These are phyloP conservation scores for Cecropterus lyciades DNA, from an alignment of 1,140 invertebrate genomes.

Conservation along the genomic window DNA sequence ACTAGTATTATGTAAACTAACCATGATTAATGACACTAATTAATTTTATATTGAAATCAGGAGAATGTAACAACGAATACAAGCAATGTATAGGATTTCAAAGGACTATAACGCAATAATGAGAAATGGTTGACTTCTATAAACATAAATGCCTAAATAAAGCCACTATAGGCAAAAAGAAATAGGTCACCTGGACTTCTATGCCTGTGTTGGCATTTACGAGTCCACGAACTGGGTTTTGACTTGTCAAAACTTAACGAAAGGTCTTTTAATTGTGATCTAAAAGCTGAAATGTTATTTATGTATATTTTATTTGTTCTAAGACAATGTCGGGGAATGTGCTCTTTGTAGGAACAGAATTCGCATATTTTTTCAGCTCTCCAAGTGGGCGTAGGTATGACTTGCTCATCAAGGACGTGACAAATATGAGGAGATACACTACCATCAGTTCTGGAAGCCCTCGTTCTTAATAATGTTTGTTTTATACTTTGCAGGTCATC, in stretches of 20 bases:
- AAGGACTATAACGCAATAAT: no score
- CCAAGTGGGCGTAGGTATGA: conserved; percentile 69
- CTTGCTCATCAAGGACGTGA: conserved; percentile 67
- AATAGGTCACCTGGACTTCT: conserved; percentile 15
- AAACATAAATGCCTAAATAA: no score
- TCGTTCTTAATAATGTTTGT: conserved; percentile 64
- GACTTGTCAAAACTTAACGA: conserved; percentile 3
- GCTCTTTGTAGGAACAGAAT: conserved; percentile 42
- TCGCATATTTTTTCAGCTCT: conserved; percentile 52
- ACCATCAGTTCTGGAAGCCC: conserved; percentile 64
- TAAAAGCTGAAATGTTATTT: conserved; percentile 5
- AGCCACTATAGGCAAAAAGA: conserved; percentile 6
- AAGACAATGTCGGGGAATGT: not conserved
- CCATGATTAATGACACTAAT: no score
- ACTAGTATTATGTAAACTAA: no score
- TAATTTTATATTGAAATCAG: no score
- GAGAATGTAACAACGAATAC: no score
- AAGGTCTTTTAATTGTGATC: not conserved
- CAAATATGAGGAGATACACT: conserved; percentile 59
- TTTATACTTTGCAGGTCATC: conserved; percentile 68
- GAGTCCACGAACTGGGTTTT: not conserved
- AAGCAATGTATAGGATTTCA: no score
- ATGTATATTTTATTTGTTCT: not conserved
- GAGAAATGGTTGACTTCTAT: no score
- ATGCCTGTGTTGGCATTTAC: conserved; percentile 15